Evolutionary conservation across 2,888 invertebrate species (phyloP), one percentile per base, ranked within the genome.

Genomic region (Lysandra coridon): DNA sequence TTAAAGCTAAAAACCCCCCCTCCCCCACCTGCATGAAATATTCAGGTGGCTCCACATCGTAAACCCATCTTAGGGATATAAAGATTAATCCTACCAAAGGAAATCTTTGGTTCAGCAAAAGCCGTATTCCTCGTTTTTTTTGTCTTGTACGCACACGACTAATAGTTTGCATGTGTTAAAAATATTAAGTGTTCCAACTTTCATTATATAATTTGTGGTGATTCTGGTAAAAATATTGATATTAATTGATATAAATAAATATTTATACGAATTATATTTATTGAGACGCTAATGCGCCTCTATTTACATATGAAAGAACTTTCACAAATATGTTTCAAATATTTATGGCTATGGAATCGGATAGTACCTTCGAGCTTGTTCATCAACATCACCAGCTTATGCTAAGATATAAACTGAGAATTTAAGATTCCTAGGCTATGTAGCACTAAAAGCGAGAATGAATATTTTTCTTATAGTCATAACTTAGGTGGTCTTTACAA

Each of bases 91-190:
- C 23, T 23, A 23, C 23, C 23, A 23, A 23, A 23, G 23, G 23
- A 23, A 23, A 23, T 23, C 23, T 23, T 23, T 23, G 23, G 23
- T 23, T 23, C 23, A 23, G 23, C 23, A 23, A 23, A 23, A 23
- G 23, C 23, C 23, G 23, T 23, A 23, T 23, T 23, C 23, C 23
- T 23, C 23, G 23, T 23, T 23, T 23, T 23, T 23, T 23, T 23
- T 23, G 23, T 23, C 23, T 23, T 23, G 23, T n/a, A n/a, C n/a
- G n/a, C n/a, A n/a, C n/a, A n/a, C n/a, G n/a, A n/a, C n/a, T n/a
- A n/a, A 69, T 37, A 69, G 33, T 37, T 17, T 69, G 64, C 12
- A 69, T 69, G 69, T 69, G 69, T 69, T 33, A 69, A 69, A 69
- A 33, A 69, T 69, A 69, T 69, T 17, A 37, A 69, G 69, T 33